Evolutionary conservation across 2,888 invertebrate genomes (phyloP).

Genomic region (Rhaphigaster nebulosa): DNA sequence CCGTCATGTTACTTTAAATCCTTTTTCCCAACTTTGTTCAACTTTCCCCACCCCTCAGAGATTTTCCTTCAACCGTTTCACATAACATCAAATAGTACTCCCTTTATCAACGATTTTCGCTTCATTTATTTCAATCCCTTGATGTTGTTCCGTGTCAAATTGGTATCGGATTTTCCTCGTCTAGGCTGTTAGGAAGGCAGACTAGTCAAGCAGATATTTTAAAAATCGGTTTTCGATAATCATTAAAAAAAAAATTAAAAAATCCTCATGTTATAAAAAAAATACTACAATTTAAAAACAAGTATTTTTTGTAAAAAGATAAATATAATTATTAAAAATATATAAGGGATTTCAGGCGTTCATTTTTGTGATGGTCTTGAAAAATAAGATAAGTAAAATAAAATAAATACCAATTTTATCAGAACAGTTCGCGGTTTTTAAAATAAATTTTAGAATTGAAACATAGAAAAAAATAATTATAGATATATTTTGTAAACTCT

Average conservation of each 20-base stretch:
- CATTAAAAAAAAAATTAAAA: background rate
- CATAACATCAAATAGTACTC: constrained; percentile 46
- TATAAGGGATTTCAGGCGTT: too few species aligned
- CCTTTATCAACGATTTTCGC: constrained; percentile 42
- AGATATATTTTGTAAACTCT: too few species aligned
- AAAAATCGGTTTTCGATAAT: background rate
- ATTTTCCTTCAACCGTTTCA: constrained; percentile 39
- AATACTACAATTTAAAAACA: background rate
- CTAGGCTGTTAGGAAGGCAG: background rate
- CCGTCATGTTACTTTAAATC: constrained; percentile 44
- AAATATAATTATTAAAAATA: too few species aligned
- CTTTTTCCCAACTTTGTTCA: constrained; percentile 41
- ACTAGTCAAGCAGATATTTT: background rate
- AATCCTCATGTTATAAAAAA: background rate
- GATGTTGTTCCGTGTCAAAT: background rate
- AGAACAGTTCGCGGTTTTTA: too few species aligned
- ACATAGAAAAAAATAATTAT: too few species aligned
- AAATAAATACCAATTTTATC: too few species aligned
- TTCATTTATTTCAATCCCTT: constrained; percentile 17
- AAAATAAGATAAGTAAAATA: too few species aligned
- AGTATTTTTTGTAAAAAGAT: too few species aligned
- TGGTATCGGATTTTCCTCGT: background rate
- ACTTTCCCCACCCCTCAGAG: background rate
- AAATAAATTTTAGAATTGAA: too few species aligned
- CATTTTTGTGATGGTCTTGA: too few species aligned